Evolutionary conservation across 2,797 vertebrate genomes (phyloP), one percentile per base, ranked within the genome.

Genomic region (Sylvilagus floridanus): DNA sequence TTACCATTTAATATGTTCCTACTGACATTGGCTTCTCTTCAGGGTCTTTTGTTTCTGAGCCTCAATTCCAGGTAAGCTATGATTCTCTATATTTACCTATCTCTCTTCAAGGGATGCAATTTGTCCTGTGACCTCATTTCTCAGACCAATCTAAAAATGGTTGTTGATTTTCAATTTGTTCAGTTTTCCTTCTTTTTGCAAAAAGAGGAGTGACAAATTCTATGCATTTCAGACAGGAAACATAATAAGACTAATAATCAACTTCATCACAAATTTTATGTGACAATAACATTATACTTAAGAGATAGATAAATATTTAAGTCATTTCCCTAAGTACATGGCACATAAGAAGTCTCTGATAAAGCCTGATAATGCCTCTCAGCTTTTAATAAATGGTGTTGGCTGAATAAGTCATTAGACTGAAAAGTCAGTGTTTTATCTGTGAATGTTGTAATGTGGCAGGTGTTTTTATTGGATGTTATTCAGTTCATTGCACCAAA

Each of bases 191-290:
- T 72, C 50, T 54, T 26, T 1, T 10, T 77, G 30, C 30, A 9
- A 68, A 83, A 12, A 65, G 76, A 19, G 42, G 21, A 79, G 2
- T 88, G 47, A 66, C 47, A 30, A 63, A 52, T 75, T 78, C 7
- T 22, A 72, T 69, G n/a, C 30, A 24, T 54, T 28, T 88, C 69
- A 91, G 52, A 37, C 19, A 32, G 42, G 8, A 93, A 86, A 10
- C 21, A 85, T 4, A 54, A 30, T 75, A 30, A 88, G 52, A 81
- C n/a, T n/a, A 37, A 89, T 60, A 78, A 77, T 66, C 63, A 95
- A 22, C 24, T 88, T 90, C 13, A 78, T 77, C 42, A 94, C 1
- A 75, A 5, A 47, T 69, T 62, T 72, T n/a, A 47, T 71, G 7
- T 63, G 16, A 88, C 28, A 66, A 50, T 84, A 66, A 17, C 24